Evolutionary conservation across 2,113 vertebrate species (phyloP), one percentile per base, ranked within the genome.

Genomic region (Gopherus evgoodei): DNA sequence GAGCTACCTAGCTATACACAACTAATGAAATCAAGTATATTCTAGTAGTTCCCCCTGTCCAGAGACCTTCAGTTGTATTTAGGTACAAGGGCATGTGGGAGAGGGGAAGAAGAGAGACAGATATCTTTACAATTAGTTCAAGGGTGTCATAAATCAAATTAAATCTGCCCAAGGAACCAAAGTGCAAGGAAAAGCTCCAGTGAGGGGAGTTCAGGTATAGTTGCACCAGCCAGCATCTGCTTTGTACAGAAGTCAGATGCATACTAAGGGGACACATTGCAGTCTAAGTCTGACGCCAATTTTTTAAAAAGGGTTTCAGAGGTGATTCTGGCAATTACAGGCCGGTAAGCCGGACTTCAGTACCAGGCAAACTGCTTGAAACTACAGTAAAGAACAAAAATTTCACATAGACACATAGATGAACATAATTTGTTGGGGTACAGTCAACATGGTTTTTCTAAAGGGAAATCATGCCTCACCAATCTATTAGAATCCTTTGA

Each of bases 161-260:
- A 78, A 78, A 44, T 78, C 69, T 42, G 35, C 21, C 35, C 69
- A 72, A 72, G 19, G 19, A 72, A n/a, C 38, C 35, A n/a, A 29
- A 62, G 59, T 62, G 25, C 29, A 62, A 3, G 47, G 76, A 93
- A 93, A 49, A 83, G 42, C 53, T 90, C 12, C 82, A 85, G 13
- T 3, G 2, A 88, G 79, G 42, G 53, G 35, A 53, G 38, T 84
- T 95, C 69, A 89, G 87, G 65, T 44, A 22, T 62, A 78, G 87
- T 88, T 83, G 83, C 85, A 91, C 65, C 79, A 59, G 50, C 81
- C 31, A 83, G 90, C 80, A 47, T 56, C 22, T 86, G 83, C 84
- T 90, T 92, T 87, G 31, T 85, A 47, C 56, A 92, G 79, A 89
- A 81, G 87, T 88, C 90, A 94, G 84, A 93, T 88, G 2, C 69